These are phyloP conservation scores for Battus philenor DNA, from an alignment of 1,140 invertebrate species.

Conservation along the genomic window DNA sequence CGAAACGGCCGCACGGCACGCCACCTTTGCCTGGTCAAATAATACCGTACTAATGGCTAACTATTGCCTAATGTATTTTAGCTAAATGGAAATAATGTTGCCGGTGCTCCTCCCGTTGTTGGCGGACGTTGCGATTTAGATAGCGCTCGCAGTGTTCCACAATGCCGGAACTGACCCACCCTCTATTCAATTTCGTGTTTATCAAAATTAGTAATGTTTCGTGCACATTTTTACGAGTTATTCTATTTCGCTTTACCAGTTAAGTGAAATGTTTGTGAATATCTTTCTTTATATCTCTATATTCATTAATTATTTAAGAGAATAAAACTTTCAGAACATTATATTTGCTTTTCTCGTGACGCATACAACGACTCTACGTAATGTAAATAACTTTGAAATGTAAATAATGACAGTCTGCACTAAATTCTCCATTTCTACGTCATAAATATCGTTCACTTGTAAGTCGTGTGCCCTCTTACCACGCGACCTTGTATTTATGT, in stretches of 20 bases:
- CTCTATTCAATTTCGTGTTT: constrained; percentile 57
- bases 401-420: constrained; percentile 15
- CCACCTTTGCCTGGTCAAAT: constrained; percentile 63
- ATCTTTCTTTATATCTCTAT: no score
- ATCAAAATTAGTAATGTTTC: constrained; percentile 49
- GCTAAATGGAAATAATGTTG: constrained; percentile 58
- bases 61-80: constrained; percentile 71
- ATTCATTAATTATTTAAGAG: no score
- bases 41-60: constrained; percentile 63
- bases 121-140: constrained; percentile 57
- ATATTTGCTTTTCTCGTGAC: no score
- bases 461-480: constrained; percentile 10
- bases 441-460: constrained; percentile 15
- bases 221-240: constrained; percentile 10
- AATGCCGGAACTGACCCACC: constrained; percentile 35
- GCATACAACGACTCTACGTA: neutral
- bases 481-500: constrained; percentile 14
- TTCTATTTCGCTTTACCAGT: neutral
- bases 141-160: constrained; percentile 39
- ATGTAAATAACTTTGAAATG: constrained; percentile 11
- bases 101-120: constrained; percentile 40
- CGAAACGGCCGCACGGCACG: constrained; percentile 55
- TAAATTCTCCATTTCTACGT: constrained; percentile 9
- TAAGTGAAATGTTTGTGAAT: neutral
- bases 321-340: no score